Evolutionary conservation across 1,140 invertebrate genomes (phyloP).

Genomic region (Drosophila paulistorum): DNA sequence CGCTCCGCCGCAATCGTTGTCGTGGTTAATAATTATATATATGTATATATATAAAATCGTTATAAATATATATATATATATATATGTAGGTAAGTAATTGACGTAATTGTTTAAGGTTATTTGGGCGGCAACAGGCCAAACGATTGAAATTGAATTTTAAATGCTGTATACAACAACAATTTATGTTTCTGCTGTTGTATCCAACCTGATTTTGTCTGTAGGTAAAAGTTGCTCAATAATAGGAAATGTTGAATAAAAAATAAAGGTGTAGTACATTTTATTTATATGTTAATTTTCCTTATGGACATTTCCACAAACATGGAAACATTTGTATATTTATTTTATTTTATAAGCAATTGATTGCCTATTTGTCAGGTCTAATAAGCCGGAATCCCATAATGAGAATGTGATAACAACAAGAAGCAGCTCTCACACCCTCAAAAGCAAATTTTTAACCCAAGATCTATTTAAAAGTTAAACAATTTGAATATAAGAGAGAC

Average conservation of each 20-base stretch:
- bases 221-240: neutral
- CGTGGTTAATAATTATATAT: slow-evolving; percentile 66
- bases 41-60: slow-evolving; percentile 10
- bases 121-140: slow-evolving; percentile 64
- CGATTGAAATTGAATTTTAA: slow-evolving; percentile 28
- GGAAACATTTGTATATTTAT: neutral
- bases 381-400: neutral
- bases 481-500: no score
- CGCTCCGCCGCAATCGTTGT: slow-evolving; percentile 21
- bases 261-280: slow-evolving; percentile 1
- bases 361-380: neutral
- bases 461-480: no score
- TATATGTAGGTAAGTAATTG: slow-evolving; percentile 56
- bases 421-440: no score
- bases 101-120: slow-evolving; percentile 73
- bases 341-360: neutral
- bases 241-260: neutral
- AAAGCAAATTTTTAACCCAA: no score
- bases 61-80: slow-evolving; percentile 1
- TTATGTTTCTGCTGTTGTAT: slow-evolving; percentile 1
- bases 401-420: neutral
- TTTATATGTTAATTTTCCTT: slow-evolving; percentile 7
- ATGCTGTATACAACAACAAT: slow-evolving; percentile 19
- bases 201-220: neutral
- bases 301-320: neutral